Base-by-base conservation (phyloP, 2,888 invertebrate genomes). In the Epistrophella euchroma region DNA sequence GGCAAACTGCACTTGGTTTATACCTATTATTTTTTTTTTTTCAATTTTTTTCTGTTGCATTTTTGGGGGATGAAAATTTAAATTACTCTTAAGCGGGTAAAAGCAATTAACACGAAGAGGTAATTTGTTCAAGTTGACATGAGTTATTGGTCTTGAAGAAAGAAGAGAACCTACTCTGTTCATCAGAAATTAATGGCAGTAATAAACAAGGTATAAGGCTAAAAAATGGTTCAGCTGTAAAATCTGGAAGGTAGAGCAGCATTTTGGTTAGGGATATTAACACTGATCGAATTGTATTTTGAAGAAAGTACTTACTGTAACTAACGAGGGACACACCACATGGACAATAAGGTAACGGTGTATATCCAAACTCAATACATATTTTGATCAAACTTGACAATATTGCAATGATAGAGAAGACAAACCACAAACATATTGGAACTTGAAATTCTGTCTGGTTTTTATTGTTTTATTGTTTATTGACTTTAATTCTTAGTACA, bases 81-180 rank as follows among this genome's bases (percentile, higher is more conserved):
- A 86, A 81, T 81, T 76, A 77, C 81, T 70, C 73, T 77, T 86
- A 25, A 55, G 35, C 47, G 43, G 77, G 81, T n/a, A 86, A 78
- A 78, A 86, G 86, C 82, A 86, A 86, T 86, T 86, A 86, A 82
- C 86, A 75, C 86, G 52, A 74, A 74, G 58, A 77, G 74, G 74
- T 81, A 82, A 86, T 86, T 86, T 86, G 86, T 86, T 86, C 70
- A 43, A 86, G 81, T 74, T 68, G 77, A 86, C 68, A 74, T 86
- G 77, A 86, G 70, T 81, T 81, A 86, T 86, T 52, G 85, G 77
- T 70, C 56, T 55, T 58, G 4, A 19, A 58, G 72, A 56, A 37
- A 17, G 15, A 13, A 6, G 4, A 52, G 15, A 25, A 22, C 17
- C 19, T 66, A 17, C 76, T 47, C 40, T 72, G 68, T 70, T 70